Conservation (phyloP, 1,140 invertebrate species). For the Oncopodura yosiiana region DNA sequence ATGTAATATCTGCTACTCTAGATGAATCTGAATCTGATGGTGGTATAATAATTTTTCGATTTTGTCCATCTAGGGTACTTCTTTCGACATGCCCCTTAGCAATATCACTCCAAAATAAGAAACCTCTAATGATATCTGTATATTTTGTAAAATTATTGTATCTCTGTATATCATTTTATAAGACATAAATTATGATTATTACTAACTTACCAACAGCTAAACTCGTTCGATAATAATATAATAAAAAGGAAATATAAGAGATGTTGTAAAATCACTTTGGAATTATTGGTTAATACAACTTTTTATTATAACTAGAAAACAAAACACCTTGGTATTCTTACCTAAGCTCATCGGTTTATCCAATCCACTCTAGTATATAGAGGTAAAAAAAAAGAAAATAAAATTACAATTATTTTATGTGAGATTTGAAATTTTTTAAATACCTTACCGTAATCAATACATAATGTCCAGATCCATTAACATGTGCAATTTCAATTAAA, state of each 20-base stretch:
- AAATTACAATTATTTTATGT: constrained; percentile 44
- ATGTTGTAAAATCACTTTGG: constrained; percentile 44
- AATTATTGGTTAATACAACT: constrained; percentile 34
- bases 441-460: constrained; percentile 45
- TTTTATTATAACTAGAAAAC: too few relatives aligned
- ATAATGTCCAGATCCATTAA: constrained; percentile 45
- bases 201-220: too few relatives aligned
- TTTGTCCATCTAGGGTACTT: constrained; percentile 47
- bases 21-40: constrained; percentile 23
- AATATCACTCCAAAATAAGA: constrained; percentile 28
- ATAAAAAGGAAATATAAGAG: not conserved
- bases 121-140: too few relatives aligned
- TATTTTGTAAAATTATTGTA: too few relatives aligned
- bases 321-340: too few relatives aligned
- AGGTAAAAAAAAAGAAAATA: not conserved
- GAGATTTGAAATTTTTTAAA: constrained; percentile 50
- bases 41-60: constrained; percentile 46
- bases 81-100: constrained; percentile 49
- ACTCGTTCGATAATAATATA: constrained; percentile 44
- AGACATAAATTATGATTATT: too few relatives aligned
- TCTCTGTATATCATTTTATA: too few relatives aligned
- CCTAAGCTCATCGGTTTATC: constrained; percentile 32
- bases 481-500: constrained; percentile 47
- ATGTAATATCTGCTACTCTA: constrained; percentile 47
- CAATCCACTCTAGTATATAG: too few relatives aligned